Evolutionary conservation across 2,797 vertebrate species (phyloP), one percentile per base, ranked within the genome.

Genomic region (Cossypha niveicapilla): DNA sequence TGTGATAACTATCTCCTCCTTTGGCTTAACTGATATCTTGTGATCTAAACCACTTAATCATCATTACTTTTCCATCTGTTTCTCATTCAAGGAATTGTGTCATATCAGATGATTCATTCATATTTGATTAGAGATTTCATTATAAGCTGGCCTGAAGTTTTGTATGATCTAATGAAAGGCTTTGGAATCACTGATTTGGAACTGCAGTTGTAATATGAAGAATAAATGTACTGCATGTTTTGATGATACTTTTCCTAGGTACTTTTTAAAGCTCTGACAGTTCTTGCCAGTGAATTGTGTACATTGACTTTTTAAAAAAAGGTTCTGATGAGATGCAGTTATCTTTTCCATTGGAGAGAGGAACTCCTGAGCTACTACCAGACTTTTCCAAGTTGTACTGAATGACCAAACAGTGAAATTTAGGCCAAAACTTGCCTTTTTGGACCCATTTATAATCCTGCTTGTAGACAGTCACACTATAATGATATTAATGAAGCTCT

Each of bases 81-180:
- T 94, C 79, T 91, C 90, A 88, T 94, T 96, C 88, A 94, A 62
- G 56, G 78, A 94, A 66, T 77, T 78, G 58, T 95, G 86, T 93
- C 95, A 73, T 78, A 62, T 93, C 8, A 6, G 80, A 86, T 96
- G 94, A 94, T 88, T 96, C 94, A 93, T 94, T 95, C 83, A 56
- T 92, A 92, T 88, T 94, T 90, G 93, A 94, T 96, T 93, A 92
- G 91, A 76, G 86, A 84, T 91, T 94, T 94, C 90, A 93, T 96
- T 95, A 88, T 41, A 84, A 84, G 32, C 47, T 84, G 60, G 25
- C 88, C 90, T 81, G 39, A 84, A 93, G 51, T 88, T 92, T 78
- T 95, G 94, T 86, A 77, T 90, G 83, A 92, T 84, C 86, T 94
- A 94, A 95, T 94, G 79, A 91, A 92, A 78, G 48, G 37, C 58